Percentiles rank a stretch among this genome's conserved stretches.
These are phyloP conservation scores for Cossypha heuglini DNA, from an alignment of 2,797 vertebrate genomes.

Conservation along the genomic window DNA sequence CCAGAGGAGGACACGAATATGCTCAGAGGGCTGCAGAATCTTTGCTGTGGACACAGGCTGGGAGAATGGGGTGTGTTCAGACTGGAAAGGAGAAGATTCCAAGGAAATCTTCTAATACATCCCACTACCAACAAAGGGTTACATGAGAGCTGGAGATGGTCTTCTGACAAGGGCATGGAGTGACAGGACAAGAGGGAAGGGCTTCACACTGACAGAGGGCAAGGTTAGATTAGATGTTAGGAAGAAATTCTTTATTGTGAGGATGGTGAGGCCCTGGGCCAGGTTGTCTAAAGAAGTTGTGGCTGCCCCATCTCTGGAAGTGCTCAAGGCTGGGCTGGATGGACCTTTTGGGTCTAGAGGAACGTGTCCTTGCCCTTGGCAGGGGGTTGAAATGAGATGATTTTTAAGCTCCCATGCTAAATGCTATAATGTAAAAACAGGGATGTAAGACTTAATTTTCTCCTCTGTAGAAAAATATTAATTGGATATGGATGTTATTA, in stretches of 20 bases:
- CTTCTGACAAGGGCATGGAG: not conserved
- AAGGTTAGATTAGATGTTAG: not conserved
- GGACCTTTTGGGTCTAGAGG: not conserved
- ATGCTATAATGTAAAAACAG: not conserved
- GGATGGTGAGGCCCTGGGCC: not conserved
- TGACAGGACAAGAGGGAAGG: not conserved
- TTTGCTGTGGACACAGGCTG: not conserved
- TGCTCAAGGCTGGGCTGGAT: not conserved
- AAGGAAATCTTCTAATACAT: not conserved
- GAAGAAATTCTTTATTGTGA: not conserved
- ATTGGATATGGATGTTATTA: not conserved
- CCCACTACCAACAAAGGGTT: not conserved
- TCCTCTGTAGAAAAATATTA: not conserved
- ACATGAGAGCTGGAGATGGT: not conserved
- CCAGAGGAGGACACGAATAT: accelerated
- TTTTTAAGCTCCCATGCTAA: not conserved
- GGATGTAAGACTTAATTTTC: not conserved
- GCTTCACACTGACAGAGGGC: not conserved
- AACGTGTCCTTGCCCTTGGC: not conserved
- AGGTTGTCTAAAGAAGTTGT: not conserved
- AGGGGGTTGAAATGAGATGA: not conserved
- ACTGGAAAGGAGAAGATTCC: not conserved
- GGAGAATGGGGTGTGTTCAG: accelerated
- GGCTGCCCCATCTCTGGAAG: not conserved
- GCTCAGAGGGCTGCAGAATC: not conserved